phyloP scores from a whole-genome alignment of 2,797 vertebrate genomes.

The Gobio occitaniae region DNA sequence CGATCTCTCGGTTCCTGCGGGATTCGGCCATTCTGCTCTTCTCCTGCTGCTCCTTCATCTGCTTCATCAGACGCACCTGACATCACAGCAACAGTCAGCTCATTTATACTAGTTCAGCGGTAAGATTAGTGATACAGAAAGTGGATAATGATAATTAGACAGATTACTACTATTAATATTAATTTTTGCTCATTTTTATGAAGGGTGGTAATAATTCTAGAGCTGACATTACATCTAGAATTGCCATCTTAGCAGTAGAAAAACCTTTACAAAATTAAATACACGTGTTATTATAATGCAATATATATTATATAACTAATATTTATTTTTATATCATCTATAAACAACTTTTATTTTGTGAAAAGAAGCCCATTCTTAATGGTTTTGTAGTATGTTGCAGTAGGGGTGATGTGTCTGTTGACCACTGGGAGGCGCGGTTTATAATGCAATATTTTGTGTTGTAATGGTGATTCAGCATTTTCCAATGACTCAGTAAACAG shows the following conservation, averaged over 20 bases:
- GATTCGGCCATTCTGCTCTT: slow-evolving; percentile 92
- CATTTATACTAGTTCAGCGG: too few species aligned
- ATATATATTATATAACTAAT: not conserved
- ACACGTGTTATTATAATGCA: not conserved
- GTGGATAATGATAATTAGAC: not conserved
- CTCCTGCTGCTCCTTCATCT: slow-evolving; percentile 99
- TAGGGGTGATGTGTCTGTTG: not conserved
- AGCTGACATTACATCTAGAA: not conserved
- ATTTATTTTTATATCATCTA: not conserved
- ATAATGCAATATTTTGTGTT: not conserved
- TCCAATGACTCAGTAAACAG: not conserved
- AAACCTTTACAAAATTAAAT: not conserved
- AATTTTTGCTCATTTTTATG: not conserved
- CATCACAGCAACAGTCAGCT: slow-evolving; percentile 6
- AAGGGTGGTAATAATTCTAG: not conserved
- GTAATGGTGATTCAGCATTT: not conserved
- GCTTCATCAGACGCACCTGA: slow-evolving; percentile 97
- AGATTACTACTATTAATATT: not conserved
- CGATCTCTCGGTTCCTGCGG: slow-evolving; percentile 91
- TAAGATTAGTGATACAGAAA: not conserved
- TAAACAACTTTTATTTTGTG: not conserved
- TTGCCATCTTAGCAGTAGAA: not conserved
- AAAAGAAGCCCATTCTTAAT: not conserved
- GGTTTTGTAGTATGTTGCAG: too few species aligned
- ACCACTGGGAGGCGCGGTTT: slow-evolving; percentile 12